Base-by-base conservation (phyloP, 1,140 invertebrate species). In the Gryon sp. region DNA sequence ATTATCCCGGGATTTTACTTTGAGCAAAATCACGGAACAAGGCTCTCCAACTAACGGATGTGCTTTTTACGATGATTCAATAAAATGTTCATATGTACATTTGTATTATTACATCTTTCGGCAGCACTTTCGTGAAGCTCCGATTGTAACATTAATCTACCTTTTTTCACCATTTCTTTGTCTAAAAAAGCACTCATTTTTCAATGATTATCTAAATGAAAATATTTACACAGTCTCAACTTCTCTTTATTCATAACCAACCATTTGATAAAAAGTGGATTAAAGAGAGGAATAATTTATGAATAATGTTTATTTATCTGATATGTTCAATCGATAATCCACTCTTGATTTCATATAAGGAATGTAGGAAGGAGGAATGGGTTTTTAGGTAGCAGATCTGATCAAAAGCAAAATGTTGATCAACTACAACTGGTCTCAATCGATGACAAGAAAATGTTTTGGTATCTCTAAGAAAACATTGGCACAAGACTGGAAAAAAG, bases 351-450 rank as follows among this genome's bases (percentile, higher is more conserved):
- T 14, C 48, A 18, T 50, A 46, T 28, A 22, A 69, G 73, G 68
- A 80, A 52, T 74, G 48, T 38, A 26, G 70, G 76, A 5, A 9
- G 11, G 32, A 11, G 32, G 9, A 9, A n/a, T n/a, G n/a, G n/a
- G n/a, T n/a, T 46, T 52, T 43, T 11, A 41, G 69, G 57, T 63
- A 81, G 81, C 81, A 83, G 81, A 83, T 79, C 81, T 83, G 81
- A 83, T 80, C 81, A 81, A 83, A 76, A 83, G 81, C 79, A 66
- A 66, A 70, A 60, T 63, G 46, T 72, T 66, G 28, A 11, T 43
- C n/a, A 60, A 77, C 55, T 68, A 63, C 9, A 34, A 59, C 15
- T 59, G 12, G 41, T 65, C 18, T 34, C 34, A n/a, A 28, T 26
- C 32, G 63, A 46, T 36, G 36, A 60, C 38, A 36, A 36, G 15